Conservation (phyloP, 2,113 vertebrate genomes). For the Lichenostomus cassidix region DNA sequence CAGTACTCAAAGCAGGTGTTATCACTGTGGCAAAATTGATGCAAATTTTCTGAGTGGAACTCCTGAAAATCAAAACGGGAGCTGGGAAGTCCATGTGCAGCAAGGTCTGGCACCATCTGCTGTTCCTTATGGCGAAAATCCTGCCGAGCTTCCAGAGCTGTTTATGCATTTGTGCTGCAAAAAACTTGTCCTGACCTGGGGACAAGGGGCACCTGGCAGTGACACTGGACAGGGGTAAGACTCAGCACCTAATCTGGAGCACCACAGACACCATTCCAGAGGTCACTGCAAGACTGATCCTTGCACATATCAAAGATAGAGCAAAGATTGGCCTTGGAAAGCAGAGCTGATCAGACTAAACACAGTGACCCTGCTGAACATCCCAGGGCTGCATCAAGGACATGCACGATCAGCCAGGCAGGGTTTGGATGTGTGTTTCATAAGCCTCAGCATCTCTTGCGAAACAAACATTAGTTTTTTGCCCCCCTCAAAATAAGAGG, state of each 20-base stretch:
- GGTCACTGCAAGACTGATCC: neutral
- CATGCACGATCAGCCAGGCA: rapidly evolving
- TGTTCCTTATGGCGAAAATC: slow-evolving; percentile 45
- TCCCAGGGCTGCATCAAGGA: neutral
- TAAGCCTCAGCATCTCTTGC: neutral
- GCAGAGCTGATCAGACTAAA: neutral
- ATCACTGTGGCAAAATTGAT: neutral
- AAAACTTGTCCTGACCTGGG: neutral
- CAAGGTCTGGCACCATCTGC: slow-evolving; percentile 63
- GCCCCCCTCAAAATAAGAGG: neutral
- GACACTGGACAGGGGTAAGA: neutral
- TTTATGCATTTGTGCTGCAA: neutral
- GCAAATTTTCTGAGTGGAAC: neutral
- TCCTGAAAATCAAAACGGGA: neutral
- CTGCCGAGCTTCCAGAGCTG: neutral
- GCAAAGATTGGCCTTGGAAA: neutral
- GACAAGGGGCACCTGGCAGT: neutral
- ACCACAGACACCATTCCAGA: rapidly evolving
- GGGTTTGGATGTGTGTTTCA: neutral
- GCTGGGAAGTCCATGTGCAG: neutral
- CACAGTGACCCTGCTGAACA: neutral
- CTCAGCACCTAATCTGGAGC: neutral
- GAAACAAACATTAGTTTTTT: neutral
- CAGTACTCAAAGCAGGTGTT: neutral
- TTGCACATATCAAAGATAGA: rapidly evolving